phyloP scores from a whole-genome alignment of 2,113 vertebrate genomes.

The Rostratula benghalensis region DNA sequence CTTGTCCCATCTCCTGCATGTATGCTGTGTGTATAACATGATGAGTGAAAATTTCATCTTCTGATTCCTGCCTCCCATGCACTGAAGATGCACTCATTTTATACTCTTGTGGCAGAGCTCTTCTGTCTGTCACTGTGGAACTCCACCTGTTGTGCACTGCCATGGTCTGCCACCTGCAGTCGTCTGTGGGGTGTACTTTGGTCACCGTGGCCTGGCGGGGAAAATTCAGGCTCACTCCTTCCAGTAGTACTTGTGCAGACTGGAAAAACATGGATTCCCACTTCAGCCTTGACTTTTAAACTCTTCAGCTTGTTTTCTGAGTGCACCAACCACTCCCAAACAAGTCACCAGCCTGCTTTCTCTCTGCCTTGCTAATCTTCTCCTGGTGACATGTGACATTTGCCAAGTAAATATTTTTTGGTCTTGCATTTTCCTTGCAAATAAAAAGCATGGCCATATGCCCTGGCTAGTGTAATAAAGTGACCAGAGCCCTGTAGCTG shows the following conservation, averaged over 20 bases:
- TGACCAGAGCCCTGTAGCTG: background rate
- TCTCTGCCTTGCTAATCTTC: background rate
- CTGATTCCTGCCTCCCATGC: fast-evolving
- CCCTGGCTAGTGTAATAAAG: background rate
- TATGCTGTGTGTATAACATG: fast-evolving
- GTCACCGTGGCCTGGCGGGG: background rate
- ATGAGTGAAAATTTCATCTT: background rate
- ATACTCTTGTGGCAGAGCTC: fast-evolving
- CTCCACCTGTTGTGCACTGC: background rate
- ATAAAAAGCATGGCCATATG: background rate
- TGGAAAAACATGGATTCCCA: background rate
- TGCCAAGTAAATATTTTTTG: background rate
- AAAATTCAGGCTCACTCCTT: background rate
- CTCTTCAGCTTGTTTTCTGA: background rate
- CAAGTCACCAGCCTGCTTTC: background rate
- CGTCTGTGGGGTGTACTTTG: background rate
- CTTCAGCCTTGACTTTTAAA: background rate
- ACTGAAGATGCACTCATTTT: background rate
- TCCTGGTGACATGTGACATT: background rate
- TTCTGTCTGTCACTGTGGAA: background rate
- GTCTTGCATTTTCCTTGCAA: background rate
- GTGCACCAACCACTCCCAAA: background rate
- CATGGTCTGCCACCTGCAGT: background rate
- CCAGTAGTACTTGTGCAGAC: background rate
- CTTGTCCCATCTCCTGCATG: background rate